Evolutionary conservation across 1,140 invertebrate genomes (phyloP), one percentile per base, ranked within the genome.

Genomic region (Lucilia sericata): DNA sequence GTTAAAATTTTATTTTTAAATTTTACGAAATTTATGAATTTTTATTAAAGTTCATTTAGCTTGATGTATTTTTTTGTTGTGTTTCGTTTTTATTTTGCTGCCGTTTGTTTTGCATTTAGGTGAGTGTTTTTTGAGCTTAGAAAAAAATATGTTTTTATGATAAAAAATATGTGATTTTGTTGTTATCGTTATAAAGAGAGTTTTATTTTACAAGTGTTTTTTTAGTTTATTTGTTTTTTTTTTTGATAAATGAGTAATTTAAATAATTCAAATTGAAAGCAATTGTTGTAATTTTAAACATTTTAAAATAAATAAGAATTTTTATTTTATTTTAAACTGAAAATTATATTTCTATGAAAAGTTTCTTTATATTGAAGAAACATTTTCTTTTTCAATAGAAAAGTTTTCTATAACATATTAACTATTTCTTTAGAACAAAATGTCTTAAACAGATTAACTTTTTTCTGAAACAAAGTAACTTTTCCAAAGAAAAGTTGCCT

Each of bases 51-150:
- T 80, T 80, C 25, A 80, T 80, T 80, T 80, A 49, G 42, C 9
- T 49, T 49, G 19, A 76, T 76, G 34, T 14, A 36, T 21, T 75
- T 34, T 19, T 49, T 2, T 78, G 17, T 49, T 80, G 21, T 80
- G 9, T 42, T 42, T 42, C 5, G 3, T 25, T 78, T 42, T 78
- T 78, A 19, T 78, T 42, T 47, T 70, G 65, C 65, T 70, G 65
- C 65, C 65, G 8, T 78, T 30, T 30, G 1, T 7, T 78, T 49
- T 49, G 42, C 47, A 51, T 80, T 49, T 80, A 80, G 42, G 42
- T 80, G 76, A 25, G 76, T 49, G 76, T 21, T 47, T 80, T 78
- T 80, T 51, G 76, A 80, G 76, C 76, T 80, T 80, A 80, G 76
- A 80, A 80, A 78, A 78, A 49, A 80, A 80, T 80, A 80, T 80